phyloP scores from a whole-genome alignment of 2,113 vertebrate species.

The Poeciliopsis occidentalis region DNA sequence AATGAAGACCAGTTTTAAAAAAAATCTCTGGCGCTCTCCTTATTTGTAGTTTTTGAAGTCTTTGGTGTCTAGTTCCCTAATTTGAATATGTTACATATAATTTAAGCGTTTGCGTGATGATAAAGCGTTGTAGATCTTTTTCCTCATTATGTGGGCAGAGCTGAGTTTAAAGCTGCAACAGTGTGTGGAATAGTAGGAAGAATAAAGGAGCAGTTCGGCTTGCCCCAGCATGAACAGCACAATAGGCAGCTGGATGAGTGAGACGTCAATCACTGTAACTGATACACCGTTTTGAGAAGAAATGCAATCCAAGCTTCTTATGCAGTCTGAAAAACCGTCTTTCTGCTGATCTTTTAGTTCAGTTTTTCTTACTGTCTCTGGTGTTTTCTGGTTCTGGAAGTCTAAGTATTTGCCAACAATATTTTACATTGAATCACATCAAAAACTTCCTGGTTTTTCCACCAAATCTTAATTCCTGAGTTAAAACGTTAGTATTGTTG shows the following conservation, averaged over 20 bases:
- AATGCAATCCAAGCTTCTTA: background rate
- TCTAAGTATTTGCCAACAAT: background rate
- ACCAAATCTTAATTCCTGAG: too few species aligned
- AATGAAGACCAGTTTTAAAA: too few species aligned
- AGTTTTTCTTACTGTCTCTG: too few species aligned
- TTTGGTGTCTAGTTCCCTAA: too few species aligned
- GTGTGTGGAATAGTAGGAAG: conserved; percentile 3
- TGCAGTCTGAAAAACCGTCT: background rate
- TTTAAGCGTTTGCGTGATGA: background rate
- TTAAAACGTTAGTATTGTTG: too few species aligned
- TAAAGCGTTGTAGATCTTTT: background rate
- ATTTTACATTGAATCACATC: background rate
- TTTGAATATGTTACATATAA: background rate
- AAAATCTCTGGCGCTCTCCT: too few species aligned
- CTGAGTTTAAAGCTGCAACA: background rate
- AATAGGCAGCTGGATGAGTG: conserved; percentile 19
- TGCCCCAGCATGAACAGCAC: conserved; percentile 8
- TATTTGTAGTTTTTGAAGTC: too few species aligned
- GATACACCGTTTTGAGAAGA: background rate
- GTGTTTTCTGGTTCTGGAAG: too few species aligned
- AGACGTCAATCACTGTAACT: background rate
- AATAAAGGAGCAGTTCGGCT: background rate
- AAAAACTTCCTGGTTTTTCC: too few species aligned
- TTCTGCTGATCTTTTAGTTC: background rate
- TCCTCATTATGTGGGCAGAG: background rate